These are phyloP conservation scores for Tinea semifulvella DNA, from an alignment of 2,888 invertebrate genomes.

Conservation along the genomic window DNA sequence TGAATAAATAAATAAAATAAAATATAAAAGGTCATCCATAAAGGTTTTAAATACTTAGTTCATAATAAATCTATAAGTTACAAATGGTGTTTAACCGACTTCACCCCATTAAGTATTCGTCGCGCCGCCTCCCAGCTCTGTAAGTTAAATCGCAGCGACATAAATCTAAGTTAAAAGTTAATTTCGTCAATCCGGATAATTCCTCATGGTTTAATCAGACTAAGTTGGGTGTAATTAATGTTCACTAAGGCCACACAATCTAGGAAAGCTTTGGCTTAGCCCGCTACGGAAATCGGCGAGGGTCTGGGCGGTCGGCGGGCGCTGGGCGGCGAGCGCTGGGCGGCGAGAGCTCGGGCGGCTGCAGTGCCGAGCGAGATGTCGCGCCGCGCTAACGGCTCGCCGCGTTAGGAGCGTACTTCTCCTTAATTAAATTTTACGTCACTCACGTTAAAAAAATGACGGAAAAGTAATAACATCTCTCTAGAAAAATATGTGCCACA, in stretches of 20 bases:
- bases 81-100: constrained; percentile 6
- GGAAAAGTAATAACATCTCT: constrained; percentile 16
- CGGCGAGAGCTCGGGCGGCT: constrained; percentile 20
- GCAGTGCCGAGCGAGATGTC: constrained; percentile 46
- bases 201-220: constrained; percentile 66
- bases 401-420: constrained; percentile 22
- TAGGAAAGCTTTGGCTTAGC: constrained; percentile 60
- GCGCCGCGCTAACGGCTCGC: constrained; percentile 37
- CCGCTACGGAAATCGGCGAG: constrained; percentile 30
- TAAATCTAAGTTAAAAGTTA: constrained; percentile 65
- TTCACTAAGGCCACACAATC: constrained; percentile 64
- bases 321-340: constrained; percentile 16
- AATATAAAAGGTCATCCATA: too few species aligned
- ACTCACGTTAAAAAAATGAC: constrained; percentile 40
- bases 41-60: too few species aligned
- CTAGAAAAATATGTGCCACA: constrained; percentile 16
- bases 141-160: constrained; percentile 11
- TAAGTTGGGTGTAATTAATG: constrained; percentile 66
- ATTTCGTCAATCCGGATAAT: constrained; percentile 66
- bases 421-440: constrained; percentile 44
- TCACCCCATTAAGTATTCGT: constrained; percentile 6
- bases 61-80: constrained; percentile 6
- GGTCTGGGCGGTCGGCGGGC: constrained; percentile 17
- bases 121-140: background rate
- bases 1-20: too few species aligned